phyloP scores from a whole-genome alignment of 2,888 invertebrate genomes.

The Cheilosia vernalis region DNA sequence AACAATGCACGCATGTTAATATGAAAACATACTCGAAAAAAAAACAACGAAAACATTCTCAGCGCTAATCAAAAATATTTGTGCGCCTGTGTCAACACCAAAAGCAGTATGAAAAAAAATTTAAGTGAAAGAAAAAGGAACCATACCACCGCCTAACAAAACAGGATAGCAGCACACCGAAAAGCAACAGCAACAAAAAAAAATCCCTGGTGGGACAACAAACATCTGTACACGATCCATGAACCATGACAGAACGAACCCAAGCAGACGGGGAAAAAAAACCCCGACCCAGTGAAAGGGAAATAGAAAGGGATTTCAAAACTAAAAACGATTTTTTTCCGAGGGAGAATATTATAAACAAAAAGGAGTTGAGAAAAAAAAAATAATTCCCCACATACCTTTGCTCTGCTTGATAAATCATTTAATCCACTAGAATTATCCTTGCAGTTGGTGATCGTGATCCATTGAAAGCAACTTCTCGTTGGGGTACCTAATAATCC shows the following conservation, averaged over 20 bases:
- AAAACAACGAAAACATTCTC: conserved; percentile 14
- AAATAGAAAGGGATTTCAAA: conserved; percentile 68
- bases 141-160: conserved; percentile 21
- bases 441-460: conserved; percentile 61
- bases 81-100: conserved; percentile 25
- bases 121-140: conserved; percentile 31
- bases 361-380: conserved; percentile 37
- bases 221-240: conserved; percentile 63
- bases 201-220: conserved; percentile 63
- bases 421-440: conserved; percentile 74
- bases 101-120: conserved; percentile 7
- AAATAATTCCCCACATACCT: conserved; percentile 44
- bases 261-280: conserved; percentile 26
- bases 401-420: conserved; percentile 73
- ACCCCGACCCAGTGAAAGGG: conserved; percentile 44
- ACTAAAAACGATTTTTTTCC: conserved; percentile 43
- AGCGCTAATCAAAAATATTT: conserved; percentile 23
- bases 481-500: conserved; percentile 75
- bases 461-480: conserved; percentile 52
- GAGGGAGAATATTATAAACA: conserved; percentile 51
- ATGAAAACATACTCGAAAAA: conserved; percentile 22
- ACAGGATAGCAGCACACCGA: conserved; percentile 15
- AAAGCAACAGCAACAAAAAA: conserved; percentile 32
- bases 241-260: conserved; percentile 40
- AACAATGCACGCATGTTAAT: conserved; percentile 34